phyloP scores from a whole-genome alignment of 2,797 vertebrate genomes.

The Borostomias antarcticus region DNA sequence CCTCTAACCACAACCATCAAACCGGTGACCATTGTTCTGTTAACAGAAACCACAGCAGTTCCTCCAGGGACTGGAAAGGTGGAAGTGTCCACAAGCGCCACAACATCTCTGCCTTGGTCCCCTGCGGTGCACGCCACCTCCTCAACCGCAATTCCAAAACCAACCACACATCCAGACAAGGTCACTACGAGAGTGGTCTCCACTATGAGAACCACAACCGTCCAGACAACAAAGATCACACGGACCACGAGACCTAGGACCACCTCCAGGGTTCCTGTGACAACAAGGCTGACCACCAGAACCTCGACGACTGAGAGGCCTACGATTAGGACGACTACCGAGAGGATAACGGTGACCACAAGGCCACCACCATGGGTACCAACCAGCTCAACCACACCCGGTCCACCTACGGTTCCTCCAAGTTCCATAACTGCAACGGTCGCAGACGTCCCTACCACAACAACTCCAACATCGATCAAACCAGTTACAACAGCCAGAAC shows the following conservation, averaged over 20 bases:
- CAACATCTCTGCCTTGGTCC: conserved; percentile 37
- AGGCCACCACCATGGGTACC: conserved; percentile 28
- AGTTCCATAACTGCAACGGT: conserved; percentile 33
- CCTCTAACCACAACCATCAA: conserved; percentile 45
- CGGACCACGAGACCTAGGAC: conserved; percentile 17
- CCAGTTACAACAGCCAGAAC: conserved; percentile 47
- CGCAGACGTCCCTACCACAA: conserved; percentile 17
- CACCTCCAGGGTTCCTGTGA: conserved; percentile 22
- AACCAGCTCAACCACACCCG: conserved; percentile 31
- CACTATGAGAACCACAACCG: conserved; percentile 21
- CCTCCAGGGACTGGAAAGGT: conserved; percentile 48
- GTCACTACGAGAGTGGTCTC: conserved; percentile 58
- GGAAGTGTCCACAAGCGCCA: conserved; percentile 46
- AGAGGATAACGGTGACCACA: conserved; percentile 43
- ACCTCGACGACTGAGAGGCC: neutral
- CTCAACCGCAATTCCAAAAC: conserved; percentile 28
- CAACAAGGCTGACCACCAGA: conserved; percentile 9
- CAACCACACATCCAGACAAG: conserved; percentile 46
- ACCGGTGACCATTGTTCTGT: conserved; percentile 35
- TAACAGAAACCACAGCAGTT: conserved; percentile 46
- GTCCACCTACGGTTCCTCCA: conserved; percentile 9
- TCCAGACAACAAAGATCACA: conserved; percentile 15
- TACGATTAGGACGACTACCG: neutral
- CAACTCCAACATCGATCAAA: conserved; percentile 35
- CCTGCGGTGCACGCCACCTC: conserved; percentile 35